A percentile compares a stretch with the other conserved stretches of the same genome.
These are phyloP conservation scores for cat (Felis catus) DNA, from an alignment of 2,113 vertebrate genomes.

Conservation along the genomic window DNA sequence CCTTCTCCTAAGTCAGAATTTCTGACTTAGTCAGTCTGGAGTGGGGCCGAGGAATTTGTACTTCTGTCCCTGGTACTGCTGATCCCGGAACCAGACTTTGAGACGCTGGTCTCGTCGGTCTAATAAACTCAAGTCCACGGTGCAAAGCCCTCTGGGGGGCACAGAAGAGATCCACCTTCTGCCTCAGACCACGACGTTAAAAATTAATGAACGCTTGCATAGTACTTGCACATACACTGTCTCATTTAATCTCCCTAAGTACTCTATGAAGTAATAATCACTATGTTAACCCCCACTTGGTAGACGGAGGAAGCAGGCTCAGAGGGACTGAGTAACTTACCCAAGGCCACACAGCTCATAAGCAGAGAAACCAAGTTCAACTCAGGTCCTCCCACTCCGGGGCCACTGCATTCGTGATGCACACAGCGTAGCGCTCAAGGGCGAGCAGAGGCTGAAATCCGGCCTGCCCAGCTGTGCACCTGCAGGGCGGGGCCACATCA, in stretches of 20 bases:
- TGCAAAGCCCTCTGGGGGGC: background rate
- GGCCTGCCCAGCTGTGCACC: background rate
- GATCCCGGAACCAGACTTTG: background rate
- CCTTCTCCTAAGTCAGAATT: background rate
- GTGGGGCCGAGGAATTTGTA: background rate
- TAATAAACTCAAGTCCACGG: background rate
- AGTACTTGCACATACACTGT: background rate
- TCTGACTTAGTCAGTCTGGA: background rate
- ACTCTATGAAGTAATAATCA: background rate
- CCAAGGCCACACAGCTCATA: background rate
- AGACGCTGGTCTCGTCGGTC: background rate
- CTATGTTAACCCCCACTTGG: background rate
- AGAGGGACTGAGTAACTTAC: background rate
- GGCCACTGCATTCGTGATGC: accelerated
- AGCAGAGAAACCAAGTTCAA: background rate
- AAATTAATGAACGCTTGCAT: background rate
- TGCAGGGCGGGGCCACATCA: background rate
- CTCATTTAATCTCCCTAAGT: slow-evolving; percentile 8
- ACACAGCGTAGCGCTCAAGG: background rate
- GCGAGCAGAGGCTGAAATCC: background rate
- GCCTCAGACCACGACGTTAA: background rate
- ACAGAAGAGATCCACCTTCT: background rate
- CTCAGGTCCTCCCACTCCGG: background rate
- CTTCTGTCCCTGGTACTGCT: background rate
- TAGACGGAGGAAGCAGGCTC: background rate